phyloP scores from a whole-genome alignment of 2,113 vertebrate genomes.

The Varanus salvator region DNA sequence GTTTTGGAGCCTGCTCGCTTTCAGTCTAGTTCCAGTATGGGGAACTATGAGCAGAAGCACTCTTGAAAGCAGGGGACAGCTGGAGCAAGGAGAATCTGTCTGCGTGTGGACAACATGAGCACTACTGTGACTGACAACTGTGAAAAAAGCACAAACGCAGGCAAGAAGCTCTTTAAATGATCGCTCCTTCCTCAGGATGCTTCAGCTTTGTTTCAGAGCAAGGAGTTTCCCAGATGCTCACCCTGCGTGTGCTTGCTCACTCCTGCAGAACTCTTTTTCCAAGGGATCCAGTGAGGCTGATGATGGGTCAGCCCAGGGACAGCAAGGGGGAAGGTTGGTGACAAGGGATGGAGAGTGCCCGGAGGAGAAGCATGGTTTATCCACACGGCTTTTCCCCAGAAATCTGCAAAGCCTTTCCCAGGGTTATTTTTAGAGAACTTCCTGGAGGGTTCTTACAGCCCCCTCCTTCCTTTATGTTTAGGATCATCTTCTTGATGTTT shows the following conservation, averaged over 20 bases:
- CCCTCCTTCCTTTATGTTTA: not conserved
- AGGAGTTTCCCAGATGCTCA: not conserved
- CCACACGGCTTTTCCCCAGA: not conserved
- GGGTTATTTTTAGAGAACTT: conserved; percentile 31
- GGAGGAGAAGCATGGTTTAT: not conserved
- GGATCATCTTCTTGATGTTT: not conserved
- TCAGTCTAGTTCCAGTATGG: not conserved
- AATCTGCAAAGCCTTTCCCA: conserved; percentile 44
- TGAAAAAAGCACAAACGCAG: not conserved
- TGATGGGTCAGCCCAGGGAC: not conserved
- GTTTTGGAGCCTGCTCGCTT: not conserved
- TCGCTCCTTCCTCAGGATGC: not conserved
- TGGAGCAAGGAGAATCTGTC: not conserved
- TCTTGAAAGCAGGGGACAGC: not conserved
- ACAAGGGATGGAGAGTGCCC: not conserved
- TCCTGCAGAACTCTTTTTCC: not conserved
- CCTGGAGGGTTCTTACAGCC: not conserved
- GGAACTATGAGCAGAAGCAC: not conserved
- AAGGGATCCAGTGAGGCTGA: not conserved
- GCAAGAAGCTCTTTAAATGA: no score
- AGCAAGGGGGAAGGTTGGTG: not conserved
- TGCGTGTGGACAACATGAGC: no score
- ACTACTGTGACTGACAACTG: not conserved
- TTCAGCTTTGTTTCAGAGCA: not conserved
- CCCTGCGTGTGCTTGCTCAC: not conserved